These are phyloP conservation scores for Hypolimnas misippus DNA, from an alignment of 2,888 invertebrate species.

Conservation along the genomic window DNA sequence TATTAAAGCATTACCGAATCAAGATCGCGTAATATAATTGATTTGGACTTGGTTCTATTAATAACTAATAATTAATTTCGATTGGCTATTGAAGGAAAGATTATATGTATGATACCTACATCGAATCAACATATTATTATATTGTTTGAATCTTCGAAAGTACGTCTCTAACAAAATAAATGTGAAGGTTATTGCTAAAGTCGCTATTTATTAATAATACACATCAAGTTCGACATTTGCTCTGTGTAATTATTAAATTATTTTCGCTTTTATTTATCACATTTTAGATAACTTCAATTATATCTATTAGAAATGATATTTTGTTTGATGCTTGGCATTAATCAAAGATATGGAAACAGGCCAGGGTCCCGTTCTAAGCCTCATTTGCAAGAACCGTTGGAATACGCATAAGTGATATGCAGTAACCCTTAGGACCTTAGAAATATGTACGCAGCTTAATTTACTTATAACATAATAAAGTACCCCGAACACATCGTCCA, in stretches of 20 bases:
- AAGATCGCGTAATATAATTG: no score
- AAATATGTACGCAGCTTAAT: neutral
- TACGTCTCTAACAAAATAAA: neutral
- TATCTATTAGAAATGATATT: slow-evolving; percentile 12
- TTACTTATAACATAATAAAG: neutral
- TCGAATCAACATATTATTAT: no score
- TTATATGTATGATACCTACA: no score
- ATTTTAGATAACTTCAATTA: neutral
- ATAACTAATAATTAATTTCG: no score
- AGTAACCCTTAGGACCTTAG: slow-evolving; percentile 14
- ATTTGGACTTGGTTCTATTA: no score
- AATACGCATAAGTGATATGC: slow-evolving; percentile 28
- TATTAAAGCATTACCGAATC: no score
- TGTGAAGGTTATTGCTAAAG: neutral
- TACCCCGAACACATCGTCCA: neutral
- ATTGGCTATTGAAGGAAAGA: no score
- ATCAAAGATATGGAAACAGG: slow-evolving; percentile 34
- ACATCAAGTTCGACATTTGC: neutral
- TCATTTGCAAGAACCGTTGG: slow-evolving; percentile 36
- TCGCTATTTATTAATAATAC: slow-evolving; percentile 2
- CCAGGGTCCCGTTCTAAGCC: slow-evolving; percentile 31
- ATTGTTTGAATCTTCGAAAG: no score
- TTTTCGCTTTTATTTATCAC: slow-evolving; percentile 5
- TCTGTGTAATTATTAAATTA: slow-evolving; percentile 4
- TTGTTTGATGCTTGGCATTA: slow-evolving; percentile 24